phyloP scores from a whole-genome alignment of 2,888 invertebrate genomes.

The Agrochola litura region DNA sequence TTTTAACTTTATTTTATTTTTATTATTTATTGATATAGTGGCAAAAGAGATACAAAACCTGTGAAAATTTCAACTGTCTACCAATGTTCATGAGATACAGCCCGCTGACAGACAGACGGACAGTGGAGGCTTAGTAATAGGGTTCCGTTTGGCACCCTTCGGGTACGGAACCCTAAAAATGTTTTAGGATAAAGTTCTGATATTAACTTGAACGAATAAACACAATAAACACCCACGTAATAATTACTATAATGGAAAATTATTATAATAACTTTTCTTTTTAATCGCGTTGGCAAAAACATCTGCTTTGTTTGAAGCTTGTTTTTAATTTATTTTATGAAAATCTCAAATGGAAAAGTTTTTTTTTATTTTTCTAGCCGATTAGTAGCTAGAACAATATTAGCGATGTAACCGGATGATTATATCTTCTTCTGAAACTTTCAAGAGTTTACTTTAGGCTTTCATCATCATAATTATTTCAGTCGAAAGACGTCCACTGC shows the following conservation, averaged over 20 bases:
- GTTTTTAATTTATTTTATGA: neutral
- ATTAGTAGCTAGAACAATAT: neutral
- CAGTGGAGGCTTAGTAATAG: too few species aligned
- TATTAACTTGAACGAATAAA: neutral
- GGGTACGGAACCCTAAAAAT: neutral
- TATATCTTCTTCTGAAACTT: neutral
- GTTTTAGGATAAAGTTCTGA: neutral
- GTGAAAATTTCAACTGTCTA: too few species aligned
- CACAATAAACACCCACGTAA: neutral
- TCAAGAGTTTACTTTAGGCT: too few species aligned
- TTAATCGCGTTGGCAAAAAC: neutral
- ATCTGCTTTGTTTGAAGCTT: neutral
- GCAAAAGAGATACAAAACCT: too few species aligned
- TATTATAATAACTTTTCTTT: neutral
- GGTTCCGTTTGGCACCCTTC: too few species aligned
- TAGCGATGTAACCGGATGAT: neutral
- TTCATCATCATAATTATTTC: too few species aligned
- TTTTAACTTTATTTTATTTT: too few species aligned
- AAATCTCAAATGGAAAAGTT: neutral
- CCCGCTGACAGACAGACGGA: too few species aligned
- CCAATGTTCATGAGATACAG: too few species aligned
- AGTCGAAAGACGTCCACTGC: too few species aligned
- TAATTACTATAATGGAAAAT: neutral
- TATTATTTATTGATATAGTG: too few species aligned
- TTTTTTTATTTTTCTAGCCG: neutral